Conservation (phyloP, 2,113 vertebrate genomes). For the Cebidichthys violaceus region DNA sequence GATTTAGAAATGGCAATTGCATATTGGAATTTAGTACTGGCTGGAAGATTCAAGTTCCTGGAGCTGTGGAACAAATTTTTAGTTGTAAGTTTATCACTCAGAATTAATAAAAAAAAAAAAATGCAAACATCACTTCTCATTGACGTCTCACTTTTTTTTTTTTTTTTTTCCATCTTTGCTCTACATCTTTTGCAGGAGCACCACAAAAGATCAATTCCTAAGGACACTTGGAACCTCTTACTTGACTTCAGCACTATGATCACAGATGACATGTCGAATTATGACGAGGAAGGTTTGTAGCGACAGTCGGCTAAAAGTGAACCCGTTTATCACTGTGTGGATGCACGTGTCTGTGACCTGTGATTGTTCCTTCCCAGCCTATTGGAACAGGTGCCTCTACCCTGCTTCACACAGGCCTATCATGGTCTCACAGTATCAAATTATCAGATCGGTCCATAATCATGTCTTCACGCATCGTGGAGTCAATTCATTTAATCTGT, state of each 20-base stretch:
- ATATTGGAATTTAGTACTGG: constrained; percentile 96
- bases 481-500: not conserved
- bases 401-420: constrained; percentile 1
- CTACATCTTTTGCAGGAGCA: constrained; percentile 84
- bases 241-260: constrained; percentile 97
- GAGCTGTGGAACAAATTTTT: constrained; percentile 96
- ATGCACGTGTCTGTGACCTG: not conserved
- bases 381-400: not conserved
- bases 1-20: constrained; percentile 98
- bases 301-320: not conserved
- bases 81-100: constrained; percentile 86
- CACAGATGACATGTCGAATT: constrained; percentile 97
- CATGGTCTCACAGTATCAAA: not conserved
- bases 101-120: constrained; percentile 1
- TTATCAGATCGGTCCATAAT: not conserved
- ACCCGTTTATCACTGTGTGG: not conserved
- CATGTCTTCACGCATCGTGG: not conserved
- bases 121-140: rapidly evolving
- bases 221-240: constrained; percentile 97
- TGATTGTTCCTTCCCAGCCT: not conserved
- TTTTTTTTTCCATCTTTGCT: not conserved
- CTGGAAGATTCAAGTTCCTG: constrained; percentile 95
- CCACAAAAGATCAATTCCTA: constrained; percentile 95
- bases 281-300: constrained; percentile 92
- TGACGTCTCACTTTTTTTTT: too few species aligned